Conservation (phyloP, 2,797 vertebrate genomes). For the Neopelma chrysocephalum region DNA sequence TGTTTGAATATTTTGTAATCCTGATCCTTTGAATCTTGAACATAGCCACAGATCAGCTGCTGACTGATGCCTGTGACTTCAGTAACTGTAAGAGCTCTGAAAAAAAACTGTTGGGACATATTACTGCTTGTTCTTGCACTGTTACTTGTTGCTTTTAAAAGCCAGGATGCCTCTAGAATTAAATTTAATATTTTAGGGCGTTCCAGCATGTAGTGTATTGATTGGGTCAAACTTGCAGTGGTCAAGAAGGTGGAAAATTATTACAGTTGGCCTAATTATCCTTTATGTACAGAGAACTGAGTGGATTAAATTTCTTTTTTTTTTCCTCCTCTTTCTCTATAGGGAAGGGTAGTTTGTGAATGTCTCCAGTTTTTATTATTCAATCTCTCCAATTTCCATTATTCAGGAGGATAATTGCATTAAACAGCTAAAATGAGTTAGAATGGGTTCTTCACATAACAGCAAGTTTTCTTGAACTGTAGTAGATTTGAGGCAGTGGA, state of each 20-base stretch:
- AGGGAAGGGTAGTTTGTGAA: background rate
- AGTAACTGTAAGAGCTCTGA: background rate
- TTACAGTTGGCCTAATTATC: background rate
- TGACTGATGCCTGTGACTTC: background rate
- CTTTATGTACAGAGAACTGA: background rate
- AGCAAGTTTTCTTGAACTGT: background rate
- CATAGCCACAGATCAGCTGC: background rate
- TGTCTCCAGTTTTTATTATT: background rate
- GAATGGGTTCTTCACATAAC: background rate
- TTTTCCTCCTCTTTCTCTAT: background rate
- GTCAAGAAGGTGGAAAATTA: background rate
- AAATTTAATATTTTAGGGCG: background rate
- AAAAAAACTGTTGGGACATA: background rate
- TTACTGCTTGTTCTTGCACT: background rate
- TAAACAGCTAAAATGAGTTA: background rate
- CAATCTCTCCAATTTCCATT: background rate
- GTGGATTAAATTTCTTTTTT: accelerated
- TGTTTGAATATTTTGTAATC: background rate
- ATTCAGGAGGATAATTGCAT: background rate
- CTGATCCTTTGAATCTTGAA: background rate
- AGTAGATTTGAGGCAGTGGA: background rate
- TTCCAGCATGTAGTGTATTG: background rate
- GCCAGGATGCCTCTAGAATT: background rate
- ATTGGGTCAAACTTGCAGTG: background rate
- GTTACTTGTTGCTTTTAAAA: background rate